Evolutionary conservation across 2,113 vertebrate species (phyloP), one percentile per base, ranked within the genome.

Genomic region (Megatriorchis doriae): DNA sequence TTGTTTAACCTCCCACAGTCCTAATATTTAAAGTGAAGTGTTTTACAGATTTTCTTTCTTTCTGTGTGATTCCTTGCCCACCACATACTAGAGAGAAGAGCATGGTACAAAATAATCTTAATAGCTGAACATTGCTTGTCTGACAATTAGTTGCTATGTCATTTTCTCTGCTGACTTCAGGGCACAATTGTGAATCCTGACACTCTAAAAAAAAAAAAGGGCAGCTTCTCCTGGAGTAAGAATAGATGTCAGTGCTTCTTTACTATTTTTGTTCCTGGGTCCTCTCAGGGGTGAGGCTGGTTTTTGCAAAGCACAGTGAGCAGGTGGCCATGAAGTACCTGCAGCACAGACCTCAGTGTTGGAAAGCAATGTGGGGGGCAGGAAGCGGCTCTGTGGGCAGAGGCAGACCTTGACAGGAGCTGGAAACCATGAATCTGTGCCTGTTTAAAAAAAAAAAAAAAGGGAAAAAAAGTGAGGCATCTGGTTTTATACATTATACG

Each of bases 21-120:
- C 26, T 56, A 34, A 14, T 71, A 53, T 81, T 83, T 88, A 9
- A 91, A 87, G 25, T 53, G 8, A 86, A 78, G 29, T 10, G 11
- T n/a, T 91, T 59, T 62, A 32, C 47, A 43, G 56, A 68, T 93
- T 88, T 89, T 73, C 58, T 52, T 91, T 81, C 68, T 58, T 66
- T 80, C 40, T 61, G 3, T 71, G 14, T 32, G 31, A 63, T 89
- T 84, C 61, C 22, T 74, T 74, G 15, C 36, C 73, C 47, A 8
- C 55, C 38, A 91, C 84, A 67, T 71, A 16, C 16, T 19, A 11
- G 17, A 21, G 13, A 48, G 48, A 88, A 72, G 21, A 53, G 20
- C 3, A 4, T 31, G 58, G 38, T 78, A 25, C 56, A 42, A 81
- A 68, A 81, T 32, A 11, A 1, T 8, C 10, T 72, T 43, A 50